Conservation (phyloP, 2,113 vertebrate genomes). For the Melanocharis versteri region DNA sequence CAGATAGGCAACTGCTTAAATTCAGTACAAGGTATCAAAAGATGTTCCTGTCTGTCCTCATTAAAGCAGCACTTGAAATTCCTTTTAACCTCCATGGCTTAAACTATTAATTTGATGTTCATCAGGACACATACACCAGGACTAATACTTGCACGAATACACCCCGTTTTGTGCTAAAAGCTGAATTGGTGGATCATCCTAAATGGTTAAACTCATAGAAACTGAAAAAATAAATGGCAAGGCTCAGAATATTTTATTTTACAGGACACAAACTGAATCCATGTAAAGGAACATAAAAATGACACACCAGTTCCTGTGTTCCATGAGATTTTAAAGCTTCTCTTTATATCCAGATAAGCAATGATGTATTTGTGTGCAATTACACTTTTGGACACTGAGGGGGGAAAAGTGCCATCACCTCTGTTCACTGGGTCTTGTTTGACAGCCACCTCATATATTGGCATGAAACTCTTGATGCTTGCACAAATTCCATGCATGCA, state of each 20-base stretch:
- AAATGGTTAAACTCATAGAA: neutral
- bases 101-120: neutral
- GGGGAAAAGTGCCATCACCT: neutral
- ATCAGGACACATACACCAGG: neutral
- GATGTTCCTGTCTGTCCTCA: constrained; percentile 42
- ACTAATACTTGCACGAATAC: neutral
- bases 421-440: neutral
- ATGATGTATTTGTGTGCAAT: neutral
- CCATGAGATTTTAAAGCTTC: neutral
- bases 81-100: constrained; percentile 20
- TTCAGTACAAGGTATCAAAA: constrained; percentile 10
- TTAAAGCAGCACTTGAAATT: constrained; percentile 31
- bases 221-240: neutral
- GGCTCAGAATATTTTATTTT: neutral
- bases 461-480: neutral
- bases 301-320: neutral
- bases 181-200: neutral
- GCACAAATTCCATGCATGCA: neutral
- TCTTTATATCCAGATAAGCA: neutral
- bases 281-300: neutral
- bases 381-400: neutral
- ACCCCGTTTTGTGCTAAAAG: neutral
- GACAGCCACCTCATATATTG: neutral
- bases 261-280: neutral
- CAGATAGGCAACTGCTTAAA: constrained; percentile 46